phyloP scores from a whole-genome alignment of 92 coral and sea anemone genomes.

The Phymanthus crucifer region DNA sequence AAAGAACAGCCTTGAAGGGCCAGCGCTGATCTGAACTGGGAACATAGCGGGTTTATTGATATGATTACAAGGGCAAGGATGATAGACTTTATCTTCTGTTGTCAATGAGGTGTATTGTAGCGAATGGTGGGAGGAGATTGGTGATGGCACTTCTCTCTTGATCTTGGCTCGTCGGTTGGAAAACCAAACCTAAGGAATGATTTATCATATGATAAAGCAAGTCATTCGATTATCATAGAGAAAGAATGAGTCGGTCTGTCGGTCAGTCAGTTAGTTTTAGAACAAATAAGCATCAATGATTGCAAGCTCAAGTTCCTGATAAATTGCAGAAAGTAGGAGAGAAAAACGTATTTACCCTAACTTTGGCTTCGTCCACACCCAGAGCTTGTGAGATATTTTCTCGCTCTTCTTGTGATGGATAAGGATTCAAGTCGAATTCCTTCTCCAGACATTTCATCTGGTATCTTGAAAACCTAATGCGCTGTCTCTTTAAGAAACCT shows the following conservation, averaged over 20 bases:
- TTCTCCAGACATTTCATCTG: slow-evolving; percentile 39
- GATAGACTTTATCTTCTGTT: not conserved
- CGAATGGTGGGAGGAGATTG: not conserved
- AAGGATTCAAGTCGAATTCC: slow-evolving; percentile 56
- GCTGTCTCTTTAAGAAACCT: slow-evolving; percentile 10
- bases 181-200: slow-evolving; percentile 51
- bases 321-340: too few species aligned
- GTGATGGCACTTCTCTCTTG: slow-evolving; percentile 33
- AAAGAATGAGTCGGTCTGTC: too few species aligned
- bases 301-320: too few species aligned
- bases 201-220: not conserved
- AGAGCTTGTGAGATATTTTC: slow-evolving; percentile 33
- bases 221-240: not conserved
- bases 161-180: slow-evolving; percentile 65
- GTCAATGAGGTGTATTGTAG: not conserved
- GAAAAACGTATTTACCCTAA: slow-evolving; percentile 32
- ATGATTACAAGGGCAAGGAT: slow-evolving; percentile 17
- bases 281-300: too few species aligned
- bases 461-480: slow-evolving; percentile 40
- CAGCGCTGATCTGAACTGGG: slow-evolving; percentile 31
- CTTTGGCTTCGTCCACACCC: slow-evolving; percentile 56
- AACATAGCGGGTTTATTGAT: slow-evolving; percentile 13
- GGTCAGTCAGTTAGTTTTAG: too few species aligned
- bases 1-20: slow-evolving; percentile 54
- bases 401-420: slow-evolving; percentile 55